phyloP scores from a whole-genome alignment of 2,888 invertebrate genomes.

The Schizotus pectinicornis region DNA sequence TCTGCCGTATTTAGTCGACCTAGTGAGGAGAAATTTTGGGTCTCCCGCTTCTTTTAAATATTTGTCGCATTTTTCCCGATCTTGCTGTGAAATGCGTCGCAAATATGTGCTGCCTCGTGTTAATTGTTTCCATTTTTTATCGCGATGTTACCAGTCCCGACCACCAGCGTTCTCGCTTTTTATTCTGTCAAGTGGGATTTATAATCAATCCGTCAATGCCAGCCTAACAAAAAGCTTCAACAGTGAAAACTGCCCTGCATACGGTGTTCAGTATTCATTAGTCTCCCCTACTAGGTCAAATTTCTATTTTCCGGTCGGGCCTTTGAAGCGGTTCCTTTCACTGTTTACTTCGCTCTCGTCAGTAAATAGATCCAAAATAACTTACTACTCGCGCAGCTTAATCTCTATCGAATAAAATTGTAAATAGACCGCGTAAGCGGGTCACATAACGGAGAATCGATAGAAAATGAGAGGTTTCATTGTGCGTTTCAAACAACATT shows the following conservation, averaged over 20 bases:
- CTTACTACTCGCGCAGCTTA: too few species aligned
- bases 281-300: slow-evolving; percentile 2
- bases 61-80: background rate
- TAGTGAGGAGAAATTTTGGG: too few species aligned
- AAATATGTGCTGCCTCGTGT: background rate
- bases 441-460: too few species aligned
- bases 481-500: too few species aligned
- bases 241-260: slow-evolving; percentile 2
- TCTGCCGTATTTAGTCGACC: too few species aligned
- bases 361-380: too few species aligned
- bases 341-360: slow-evolving; percentile 1
- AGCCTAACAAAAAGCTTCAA: slow-evolving; percentile 16
- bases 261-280: slow-evolving; percentile 13
- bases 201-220: slow-evolving; percentile 25
- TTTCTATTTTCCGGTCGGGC: background rate
- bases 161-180: background rate
- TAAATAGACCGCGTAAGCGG: too few species aligned
- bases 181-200: slow-evolving; percentile 5
- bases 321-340: slow-evolving; percentile 2
- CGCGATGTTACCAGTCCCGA: too few species aligned
- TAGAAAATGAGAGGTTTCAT: too few species aligned
- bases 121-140: too few species aligned
- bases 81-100: background rate
- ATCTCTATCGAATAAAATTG: too few species aligned
- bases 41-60: background rate